These are phyloP conservation scores for Lordiphosa collinella DNA, from an alignment of 1,140 invertebrate species.

Conservation along the genomic window DNA sequence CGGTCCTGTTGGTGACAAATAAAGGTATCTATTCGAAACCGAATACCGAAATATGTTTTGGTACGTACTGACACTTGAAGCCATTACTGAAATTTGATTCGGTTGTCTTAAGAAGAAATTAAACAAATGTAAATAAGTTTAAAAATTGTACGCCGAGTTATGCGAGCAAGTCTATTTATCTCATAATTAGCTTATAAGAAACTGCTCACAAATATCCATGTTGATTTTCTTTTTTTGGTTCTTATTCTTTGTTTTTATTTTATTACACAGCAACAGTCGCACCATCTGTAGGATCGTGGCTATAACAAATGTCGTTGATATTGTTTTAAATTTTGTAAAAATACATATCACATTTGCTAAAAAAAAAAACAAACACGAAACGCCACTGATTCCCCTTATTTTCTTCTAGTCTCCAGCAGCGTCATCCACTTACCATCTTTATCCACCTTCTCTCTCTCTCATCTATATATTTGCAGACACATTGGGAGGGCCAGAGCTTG, in stretches of 20 bases:
- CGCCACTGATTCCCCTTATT: conserved; percentile 7
- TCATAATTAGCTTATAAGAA: conserved; percentile 23
- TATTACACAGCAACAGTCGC: conserved; percentile 55
- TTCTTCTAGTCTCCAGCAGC: no score
- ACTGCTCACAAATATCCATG: conserved; percentile 15
- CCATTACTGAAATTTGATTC: no score
- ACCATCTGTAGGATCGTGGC: conserved; percentile 53
- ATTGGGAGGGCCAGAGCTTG: conserved; percentile 65
- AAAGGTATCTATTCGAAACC: no score
- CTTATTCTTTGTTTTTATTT: conserved; percentile 37
- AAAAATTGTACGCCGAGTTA: no score
- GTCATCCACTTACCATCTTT: conserved; percentile 51
- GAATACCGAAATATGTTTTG: no score
- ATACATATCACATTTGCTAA: conserved; percentile 14
- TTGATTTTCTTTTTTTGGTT: conserved; percentile 33
- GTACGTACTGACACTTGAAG: no score
- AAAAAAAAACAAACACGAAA: conserved; percentile 1
- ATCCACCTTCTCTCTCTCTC: conserved; percentile 25
- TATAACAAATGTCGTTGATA: conserved; percentile 18
- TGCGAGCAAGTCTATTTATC: neutral
- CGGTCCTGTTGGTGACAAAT: no score
- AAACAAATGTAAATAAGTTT: no score
- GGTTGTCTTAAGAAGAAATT: no score
- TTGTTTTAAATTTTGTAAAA: conserved; percentile 4
- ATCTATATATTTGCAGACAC: conserved; percentile 76